A percentile compares a stretch with the other conserved stretches of the same genome.
These are phyloP conservation scores for Cheirogaleus medius DNA, from an alignment of 2,113 vertebrate genomes.

Conservation along the genomic window DNA sequence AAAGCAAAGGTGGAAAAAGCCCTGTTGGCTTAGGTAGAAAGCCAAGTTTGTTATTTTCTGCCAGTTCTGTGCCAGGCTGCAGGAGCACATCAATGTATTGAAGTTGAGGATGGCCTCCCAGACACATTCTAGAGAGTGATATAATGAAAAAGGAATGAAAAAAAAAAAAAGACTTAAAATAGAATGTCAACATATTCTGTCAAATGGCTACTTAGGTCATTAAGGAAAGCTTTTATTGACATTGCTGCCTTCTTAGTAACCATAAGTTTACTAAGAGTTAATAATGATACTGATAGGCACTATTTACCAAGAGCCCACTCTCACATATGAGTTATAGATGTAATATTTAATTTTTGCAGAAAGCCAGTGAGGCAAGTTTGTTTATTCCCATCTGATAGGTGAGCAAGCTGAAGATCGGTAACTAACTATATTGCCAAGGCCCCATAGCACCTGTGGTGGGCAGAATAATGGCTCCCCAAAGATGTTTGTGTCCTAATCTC, in stretches of 20 bases:
- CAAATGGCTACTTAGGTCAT: background rate
- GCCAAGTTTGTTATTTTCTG: background rate
- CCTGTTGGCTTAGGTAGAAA: background rate
- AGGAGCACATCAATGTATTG: background rate
- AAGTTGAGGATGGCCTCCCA: background rate
- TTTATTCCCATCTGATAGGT: background rate
- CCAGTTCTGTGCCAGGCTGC: background rate
- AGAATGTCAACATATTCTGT: background rate
- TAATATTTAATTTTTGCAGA: background rate
- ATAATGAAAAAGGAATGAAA: background rate
- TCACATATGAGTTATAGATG: background rate
- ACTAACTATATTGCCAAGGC: background rate
- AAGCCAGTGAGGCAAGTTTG: background rate
- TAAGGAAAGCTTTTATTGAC: background rate
- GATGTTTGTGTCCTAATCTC: background rate
- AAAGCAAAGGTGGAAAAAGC: constrained; percentile 20
- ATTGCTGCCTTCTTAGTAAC: background rate
- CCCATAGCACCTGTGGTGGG: background rate
- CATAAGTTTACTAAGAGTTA: background rate
- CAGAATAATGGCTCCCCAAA: background rate
- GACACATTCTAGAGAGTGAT: background rate
- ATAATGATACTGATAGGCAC: background rate
- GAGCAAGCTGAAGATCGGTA: background rate
- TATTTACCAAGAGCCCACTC: background rate
- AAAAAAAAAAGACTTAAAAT: constrained; percentile 16